Base-by-base conservation (phyloP, 1,140 invertebrate genomes). In the Schlechtendalia chinensis region DNA sequence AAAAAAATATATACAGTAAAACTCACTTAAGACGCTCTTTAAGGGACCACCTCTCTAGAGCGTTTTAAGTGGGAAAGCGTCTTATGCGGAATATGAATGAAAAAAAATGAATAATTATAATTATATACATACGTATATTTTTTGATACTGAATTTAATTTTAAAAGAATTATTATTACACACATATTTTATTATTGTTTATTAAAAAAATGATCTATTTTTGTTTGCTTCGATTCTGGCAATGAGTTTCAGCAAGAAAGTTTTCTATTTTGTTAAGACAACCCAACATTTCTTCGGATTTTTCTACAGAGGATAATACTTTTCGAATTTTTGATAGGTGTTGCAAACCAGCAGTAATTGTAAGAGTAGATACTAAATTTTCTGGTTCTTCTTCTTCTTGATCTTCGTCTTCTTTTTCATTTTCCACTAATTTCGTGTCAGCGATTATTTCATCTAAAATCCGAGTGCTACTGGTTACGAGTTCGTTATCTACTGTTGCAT, bases 251-350 rank as follows among this genome's bases (percentile, higher is more conserved):
- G n/a, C 54, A 22, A 56, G 54, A n/a, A 56, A 56, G n/a, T 56
- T 58, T 58, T 24, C 12, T 22, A 24, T 58, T 24, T 56, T 56
- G 19, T 56, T n/a, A 19, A 22, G n/a, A 58, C 5, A 58, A 24
- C 10, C 3, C n/a, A 56, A 56, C n/a, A 56, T 56, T 65, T 65
- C 61, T 65, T 65, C 61, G 61, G 29, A 12, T 32, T 65, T 65
- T 65, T 65, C 61, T 10, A 65, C 61, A 39, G 29, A 65, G 61
- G 27, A 65, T 39, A 65, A 65, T 65, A 65, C 61, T 65, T 24
- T 58, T 14, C n/a, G n/a, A 58, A 58, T 58, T 58, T 58, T 22
- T 14, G 22, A 24, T 58, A 58, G 22, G 10, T 58, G 56, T 58
- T 58, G 56, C 56, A 58, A 58, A 58, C 10, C 39, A 45, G 39